A percentile compares a stretch with the other conserved stretches of the same genome.
Evolutionary conservation across 2,113 vertebrate species (phyloP).

Genomic region (Pangasianodon gigas): DNA sequence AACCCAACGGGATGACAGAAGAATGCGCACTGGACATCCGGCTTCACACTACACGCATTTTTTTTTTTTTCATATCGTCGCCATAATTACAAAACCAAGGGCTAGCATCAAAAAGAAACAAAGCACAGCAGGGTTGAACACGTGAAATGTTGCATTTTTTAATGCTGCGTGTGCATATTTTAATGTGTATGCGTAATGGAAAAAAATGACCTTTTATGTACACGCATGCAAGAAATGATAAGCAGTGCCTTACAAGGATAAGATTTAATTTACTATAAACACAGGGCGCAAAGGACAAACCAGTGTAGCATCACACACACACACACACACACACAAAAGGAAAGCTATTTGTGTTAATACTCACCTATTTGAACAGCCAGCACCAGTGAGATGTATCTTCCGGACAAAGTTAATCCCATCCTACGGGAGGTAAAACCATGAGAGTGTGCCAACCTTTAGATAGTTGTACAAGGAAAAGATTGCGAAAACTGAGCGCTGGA

Average conservation of each 20-base stretch:
- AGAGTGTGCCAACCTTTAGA: conserved; percentile 82
- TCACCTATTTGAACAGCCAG: conserved; percentile 94
- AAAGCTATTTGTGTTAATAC: conserved; percentile 57
- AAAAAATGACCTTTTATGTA: background rate
- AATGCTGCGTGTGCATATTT: background rate
- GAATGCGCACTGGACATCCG: conserved; percentile 17
- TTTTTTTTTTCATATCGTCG: background rate
- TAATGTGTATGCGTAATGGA: background rate
- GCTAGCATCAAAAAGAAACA: background rate
- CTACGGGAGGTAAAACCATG: conserved; percentile 92
- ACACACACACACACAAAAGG: background rate
- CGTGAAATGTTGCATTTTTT: background rate
- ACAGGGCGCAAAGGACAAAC: conserved; percentile 4
- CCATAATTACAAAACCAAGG: background rate
- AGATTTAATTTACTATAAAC: background rate
- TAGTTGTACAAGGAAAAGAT: conserved; percentile 81
- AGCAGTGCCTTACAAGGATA: background rate
- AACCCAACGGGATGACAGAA: background rate
- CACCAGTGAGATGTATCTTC: conserved; percentile 88
- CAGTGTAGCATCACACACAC: background rate
- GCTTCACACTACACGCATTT: background rate
- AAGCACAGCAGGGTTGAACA: background rate
- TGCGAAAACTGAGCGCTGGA: conserved; percentile 78
- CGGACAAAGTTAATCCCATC: conserved; percentile 96
- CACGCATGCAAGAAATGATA: background rate